phyloP scores from a whole-genome alignment of 2,113 vertebrate species.

The Anoura caudifer region DNA sequence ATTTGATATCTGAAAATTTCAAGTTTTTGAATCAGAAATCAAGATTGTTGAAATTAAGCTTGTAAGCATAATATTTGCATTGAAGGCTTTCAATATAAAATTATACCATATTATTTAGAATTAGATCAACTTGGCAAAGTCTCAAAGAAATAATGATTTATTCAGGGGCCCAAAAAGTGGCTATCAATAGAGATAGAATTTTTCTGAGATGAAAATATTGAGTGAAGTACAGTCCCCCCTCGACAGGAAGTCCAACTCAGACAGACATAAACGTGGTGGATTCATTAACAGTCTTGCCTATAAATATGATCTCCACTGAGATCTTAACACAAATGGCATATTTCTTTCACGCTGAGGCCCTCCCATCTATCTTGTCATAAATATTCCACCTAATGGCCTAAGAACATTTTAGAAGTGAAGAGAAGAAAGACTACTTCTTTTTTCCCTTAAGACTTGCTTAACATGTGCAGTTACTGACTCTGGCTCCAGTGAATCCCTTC shows the following conservation, averaged over 20 bases:
- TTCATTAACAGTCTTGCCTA: background rate
- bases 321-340: slow-evolving; percentile 49
- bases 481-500: background rate
- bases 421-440: background rate
- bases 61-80: background rate
- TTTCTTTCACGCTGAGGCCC: background rate
- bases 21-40: slow-evolving; percentile 40
- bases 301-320: slow-evolving; percentile 4
- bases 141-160: slow-evolving; percentile 14
- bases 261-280: background rate
- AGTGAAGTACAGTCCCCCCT: background rate
- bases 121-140: background rate
- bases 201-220: slow-evolving; percentile 53
- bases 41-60: slow-evolving; percentile 15
- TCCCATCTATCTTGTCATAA: background rate
- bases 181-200: background rate
- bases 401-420: background rate
- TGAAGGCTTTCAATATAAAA: background rate
- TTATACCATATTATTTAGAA: background rate
- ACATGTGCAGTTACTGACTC: background rate
- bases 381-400: background rate
- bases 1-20: background rate
- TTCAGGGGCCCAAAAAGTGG: background rate
- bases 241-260: background rate
- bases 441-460: background rate